Evolutionary conservation across 2,797 vertebrate genomes (phyloP), one percentile per base, ranked within the genome.

Genomic region (Siniperca undulata): DNA sequence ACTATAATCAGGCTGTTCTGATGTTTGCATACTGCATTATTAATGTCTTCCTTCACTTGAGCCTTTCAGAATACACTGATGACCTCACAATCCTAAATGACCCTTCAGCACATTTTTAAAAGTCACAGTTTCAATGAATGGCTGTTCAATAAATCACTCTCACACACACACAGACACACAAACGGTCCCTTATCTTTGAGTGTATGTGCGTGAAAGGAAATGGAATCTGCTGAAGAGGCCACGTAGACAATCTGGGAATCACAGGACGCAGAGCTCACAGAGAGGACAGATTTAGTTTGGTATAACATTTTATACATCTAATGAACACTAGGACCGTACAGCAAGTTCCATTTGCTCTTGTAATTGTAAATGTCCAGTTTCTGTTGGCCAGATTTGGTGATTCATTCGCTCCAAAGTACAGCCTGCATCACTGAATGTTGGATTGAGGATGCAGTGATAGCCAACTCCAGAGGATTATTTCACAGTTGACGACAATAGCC

Each of bases 161-260:
- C 30, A 14, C 58, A 13, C 20, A 24, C 9, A 78, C 30, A 14
- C 58, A 13, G 14, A 24, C 14, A 34, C 9, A 78, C 61, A 84
- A 59, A 55, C 1, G 2, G 7, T 38, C 40, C 30, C 44, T 75
- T 86, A 75, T 80, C 73, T 74, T 19, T 12, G 17, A 13, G 60
- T 77, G 61, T 74, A 8, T 76, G 46, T 56, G 55, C 12, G 22
- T 46, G n/a, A 79, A 76, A 70, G 83, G 34, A 78, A 80, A 64
- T 78, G 81, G 82, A 86, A 88, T 91, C 80, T 27, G 84, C 84
- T 82, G 79, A 71, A 70, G 67, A 79, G 27, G 48, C 74, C 62
- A 48, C 2, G 5, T 0, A 66, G 55, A 70, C 82, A 70, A 77
- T 64, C 68, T 74, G 59, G 48, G 50, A 74, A 77, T 64, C 36